Evolutionary conservation across 2,888 invertebrate species (phyloP).

Genomic region (Lasioglossum lativentre): DNA sequence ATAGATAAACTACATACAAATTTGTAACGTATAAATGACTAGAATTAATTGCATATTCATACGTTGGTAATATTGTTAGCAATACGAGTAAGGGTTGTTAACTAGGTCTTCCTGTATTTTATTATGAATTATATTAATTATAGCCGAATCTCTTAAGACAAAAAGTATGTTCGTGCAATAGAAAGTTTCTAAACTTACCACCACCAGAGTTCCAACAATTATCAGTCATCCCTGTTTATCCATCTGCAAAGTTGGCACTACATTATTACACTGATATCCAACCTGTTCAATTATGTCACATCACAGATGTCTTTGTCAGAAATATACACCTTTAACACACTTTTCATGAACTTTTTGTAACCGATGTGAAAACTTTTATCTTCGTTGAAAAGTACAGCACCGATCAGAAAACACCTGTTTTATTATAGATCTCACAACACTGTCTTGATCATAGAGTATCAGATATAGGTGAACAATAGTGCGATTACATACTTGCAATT

Average conservation of each 20-base stretch:
- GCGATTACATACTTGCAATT: constrained; percentile 17
- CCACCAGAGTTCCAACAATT: constrained; percentile 92
- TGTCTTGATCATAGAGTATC: constrained; percentile 49
- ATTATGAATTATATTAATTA: background rate
- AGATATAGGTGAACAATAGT: constrained; percentile 22
- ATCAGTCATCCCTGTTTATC: constrained; percentile 91
- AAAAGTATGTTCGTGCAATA: background rate
- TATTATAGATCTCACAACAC: constrained; percentile 67
- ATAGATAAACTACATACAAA: background rate
- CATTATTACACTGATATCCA: constrained; percentile 76
- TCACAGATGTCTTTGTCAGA: constrained; percentile 72
- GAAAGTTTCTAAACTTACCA: constrained; percentile 85
- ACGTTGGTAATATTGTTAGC: background rate
- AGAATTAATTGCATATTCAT: background rate
- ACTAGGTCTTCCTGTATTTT: background rate
- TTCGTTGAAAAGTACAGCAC: constrained; percentile 55
- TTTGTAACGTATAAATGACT: background rate
- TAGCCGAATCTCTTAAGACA: background rate
- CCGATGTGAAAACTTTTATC: constrained; percentile 56
- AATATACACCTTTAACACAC: constrained; percentile 72
- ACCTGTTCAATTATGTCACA: constrained; percentile 75
- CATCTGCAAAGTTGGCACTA: constrained; percentile 82
- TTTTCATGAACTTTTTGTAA: constrained; percentile 62
- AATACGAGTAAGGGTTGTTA: background rate
- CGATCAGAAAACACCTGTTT: constrained; percentile 53